Evolutionary conservation across 2,797 vertebrate species (phyloP).

Genomic region (Onychomys arenicola): DNA sequence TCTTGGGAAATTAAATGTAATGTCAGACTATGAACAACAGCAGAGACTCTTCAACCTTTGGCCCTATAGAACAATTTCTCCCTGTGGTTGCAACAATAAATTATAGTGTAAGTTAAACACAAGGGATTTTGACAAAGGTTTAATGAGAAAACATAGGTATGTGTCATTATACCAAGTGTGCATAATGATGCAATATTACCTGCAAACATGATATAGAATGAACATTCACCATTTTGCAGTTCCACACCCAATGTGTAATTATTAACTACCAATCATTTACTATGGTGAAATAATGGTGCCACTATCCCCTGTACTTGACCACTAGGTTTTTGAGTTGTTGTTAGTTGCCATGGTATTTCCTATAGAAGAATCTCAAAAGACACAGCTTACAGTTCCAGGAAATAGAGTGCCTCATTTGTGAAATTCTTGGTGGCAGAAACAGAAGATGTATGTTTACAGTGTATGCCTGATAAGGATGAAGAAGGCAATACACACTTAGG

Average conservation of each 20-base stretch:
- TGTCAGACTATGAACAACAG: not conserved
- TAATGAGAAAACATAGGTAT: too few relatives aligned
- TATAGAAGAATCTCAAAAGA: too few relatives aligned
- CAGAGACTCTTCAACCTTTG: not conserved
- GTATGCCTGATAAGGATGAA: not conserved
- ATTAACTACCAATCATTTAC: not conserved
- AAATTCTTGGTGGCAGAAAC: not conserved
- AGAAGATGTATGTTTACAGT: not conserved
- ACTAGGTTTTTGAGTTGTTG: not conserved
- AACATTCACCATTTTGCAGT: not conserved
- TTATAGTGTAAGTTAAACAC: not conserved
- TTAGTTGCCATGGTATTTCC: too few relatives aligned
- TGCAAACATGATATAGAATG: not conserved
- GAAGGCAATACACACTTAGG: not conserved
- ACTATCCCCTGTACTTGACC: not conserved
- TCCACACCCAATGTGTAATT: not conserved
- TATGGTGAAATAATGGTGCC: not conserved
- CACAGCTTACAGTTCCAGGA: too few relatives aligned
- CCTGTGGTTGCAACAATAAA: not conserved
- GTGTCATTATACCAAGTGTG: not conserved
- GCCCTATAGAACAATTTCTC: not conserved
- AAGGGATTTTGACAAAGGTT: not conserved
- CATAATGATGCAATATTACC: not conserved
- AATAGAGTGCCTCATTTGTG: not conserved
- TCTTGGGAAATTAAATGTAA: not conserved